Evolutionary conservation across 1,140 invertebrate species (phyloP).

Genomic region (Aphis gossypii): DNA sequence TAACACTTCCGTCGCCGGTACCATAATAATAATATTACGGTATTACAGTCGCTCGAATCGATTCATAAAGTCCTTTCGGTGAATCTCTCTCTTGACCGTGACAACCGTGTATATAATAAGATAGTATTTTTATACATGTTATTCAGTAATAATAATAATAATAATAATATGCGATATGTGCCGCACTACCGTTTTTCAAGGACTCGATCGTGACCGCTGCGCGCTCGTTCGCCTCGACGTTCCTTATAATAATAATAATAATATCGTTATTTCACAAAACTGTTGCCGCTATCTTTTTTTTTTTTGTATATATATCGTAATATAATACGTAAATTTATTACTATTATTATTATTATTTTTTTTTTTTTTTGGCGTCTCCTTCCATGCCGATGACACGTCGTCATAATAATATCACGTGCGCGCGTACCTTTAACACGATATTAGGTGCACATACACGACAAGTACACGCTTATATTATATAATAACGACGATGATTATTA

Average conservation of each 20-base stretch:
- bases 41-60: neutral
- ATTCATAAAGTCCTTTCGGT: neutral
- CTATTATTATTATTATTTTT: too few relatives aligned
- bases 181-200: neutral
- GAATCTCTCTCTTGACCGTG: neutral
- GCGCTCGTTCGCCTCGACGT: constrained; percentile 1
- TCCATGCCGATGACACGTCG: neutral
- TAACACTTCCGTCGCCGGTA: neutral
- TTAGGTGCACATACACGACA: neutral
- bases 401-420: too few relatives aligned
- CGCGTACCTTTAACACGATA: neutral
- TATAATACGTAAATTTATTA: too few relatives aligned
- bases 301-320: neutral
- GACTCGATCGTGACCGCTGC: constrained; percentile 5
- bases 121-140: neutral
- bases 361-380: neutral
- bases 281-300: neutral
- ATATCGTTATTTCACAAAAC: neutral
- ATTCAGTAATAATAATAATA: neutral
- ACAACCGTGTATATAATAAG: neutral
- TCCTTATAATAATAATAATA: neutral
- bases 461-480: neutral
- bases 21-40: neutral
- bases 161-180: neutral
- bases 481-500: neutral